Conservation (phyloP, 2,797 vertebrate species). For the Neosilurus hyrtlii region DNA sequence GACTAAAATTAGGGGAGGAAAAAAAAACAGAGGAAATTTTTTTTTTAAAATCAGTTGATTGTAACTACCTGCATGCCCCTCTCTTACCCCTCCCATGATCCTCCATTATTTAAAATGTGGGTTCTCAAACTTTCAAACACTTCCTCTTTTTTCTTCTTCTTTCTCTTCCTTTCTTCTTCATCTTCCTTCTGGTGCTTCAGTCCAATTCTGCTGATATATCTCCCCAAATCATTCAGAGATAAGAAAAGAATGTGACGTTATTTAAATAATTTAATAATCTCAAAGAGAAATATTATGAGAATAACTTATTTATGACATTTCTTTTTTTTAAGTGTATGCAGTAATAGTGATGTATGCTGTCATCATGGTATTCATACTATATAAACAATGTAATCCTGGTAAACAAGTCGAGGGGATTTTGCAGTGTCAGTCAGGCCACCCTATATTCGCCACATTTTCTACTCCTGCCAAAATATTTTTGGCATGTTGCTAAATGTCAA, state of each 20-base stretch:
- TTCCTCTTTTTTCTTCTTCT: not conserved
- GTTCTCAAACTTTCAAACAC: too few relatives aligned
- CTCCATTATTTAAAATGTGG: too few relatives aligned
- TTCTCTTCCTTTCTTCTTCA: too few relatives aligned
- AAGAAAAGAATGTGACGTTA: not conserved
- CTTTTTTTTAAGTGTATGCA: not conserved
- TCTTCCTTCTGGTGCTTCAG: too few relatives aligned
- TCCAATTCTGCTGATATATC: too few relatives aligned
- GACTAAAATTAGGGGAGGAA: too few relatives aligned
- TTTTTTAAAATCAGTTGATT: too few relatives aligned
- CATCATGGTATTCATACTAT: not conserved
- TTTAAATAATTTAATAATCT: not conserved
- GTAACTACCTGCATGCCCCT: too few relatives aligned
- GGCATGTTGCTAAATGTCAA: slow-evolving; percentile 24
- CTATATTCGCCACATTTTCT: not conserved
- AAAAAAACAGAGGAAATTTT: too few relatives aligned
- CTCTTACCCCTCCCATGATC: too few relatives aligned
- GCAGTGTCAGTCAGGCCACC: not conserved
- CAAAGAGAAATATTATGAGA: not conserved
- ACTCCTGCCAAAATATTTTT: not conserved
- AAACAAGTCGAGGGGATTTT: not conserved
- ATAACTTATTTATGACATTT: not conserved
- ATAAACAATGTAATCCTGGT: not conserved
- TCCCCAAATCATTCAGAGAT: too few relatives aligned
- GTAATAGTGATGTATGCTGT: not conserved